Evolutionary conservation across 2,113 vertebrate species (phyloP).

Genomic region (Butorides virescens): DNA sequence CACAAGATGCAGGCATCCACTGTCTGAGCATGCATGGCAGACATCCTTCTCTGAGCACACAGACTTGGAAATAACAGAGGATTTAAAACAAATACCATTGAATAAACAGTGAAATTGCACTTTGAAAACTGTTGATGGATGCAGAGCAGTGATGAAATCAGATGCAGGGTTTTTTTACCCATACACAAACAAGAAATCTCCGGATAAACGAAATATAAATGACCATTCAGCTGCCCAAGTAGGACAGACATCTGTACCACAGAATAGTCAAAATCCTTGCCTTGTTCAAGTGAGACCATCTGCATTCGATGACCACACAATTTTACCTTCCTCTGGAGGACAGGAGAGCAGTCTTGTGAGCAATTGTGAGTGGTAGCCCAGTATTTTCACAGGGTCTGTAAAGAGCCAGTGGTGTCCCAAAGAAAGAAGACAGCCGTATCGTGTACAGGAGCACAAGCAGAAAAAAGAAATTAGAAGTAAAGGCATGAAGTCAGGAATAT

Average conservation of each 20-base stretch:
- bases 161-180: fast-evolving
- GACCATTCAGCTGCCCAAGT: neutral
- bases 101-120: neutral
- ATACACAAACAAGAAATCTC: neutral
- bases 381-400: neutral
- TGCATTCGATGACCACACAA: neutral
- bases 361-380: fast-evolving
- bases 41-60: neutral
- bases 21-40: neutral
- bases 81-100: neutral
- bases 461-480: neutral
- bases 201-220: neutral
- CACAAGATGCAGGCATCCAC: neutral
- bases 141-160: neutral
- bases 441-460: neutral
- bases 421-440: neutral
- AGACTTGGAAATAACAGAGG: neutral
- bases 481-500: neutral
- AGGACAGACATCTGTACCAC: neutral
- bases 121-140: neutral
- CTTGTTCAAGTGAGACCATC: neutral
- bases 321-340: neutral
- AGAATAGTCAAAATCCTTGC: neutral
- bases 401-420: neutral
- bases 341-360: neutral